A percentile compares a stretch with the other conserved stretches of the same genome.
Evolutionary conservation across 2,888 invertebrate species (phyloP).

Genomic region (Boloria selene): DNA sequence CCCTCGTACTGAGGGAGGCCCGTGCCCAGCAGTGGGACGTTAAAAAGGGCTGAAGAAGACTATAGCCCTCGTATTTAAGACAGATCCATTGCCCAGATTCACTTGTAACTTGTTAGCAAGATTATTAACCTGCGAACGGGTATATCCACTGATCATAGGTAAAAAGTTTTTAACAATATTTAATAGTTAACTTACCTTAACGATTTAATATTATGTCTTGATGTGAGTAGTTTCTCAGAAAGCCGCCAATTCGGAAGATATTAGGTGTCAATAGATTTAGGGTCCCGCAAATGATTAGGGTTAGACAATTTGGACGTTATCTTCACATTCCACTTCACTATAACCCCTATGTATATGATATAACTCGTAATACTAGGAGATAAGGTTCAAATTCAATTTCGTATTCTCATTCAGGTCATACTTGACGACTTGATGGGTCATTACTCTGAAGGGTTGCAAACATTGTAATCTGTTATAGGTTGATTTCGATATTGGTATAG

Average conservation of each 20-base stretch:
- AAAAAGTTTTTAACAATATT: not conserved
- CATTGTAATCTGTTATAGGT: conserved; percentile 19
- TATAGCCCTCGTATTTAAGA: too few relatives aligned
- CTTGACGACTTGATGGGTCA: conserved; percentile 6
- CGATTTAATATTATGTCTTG: conserved; percentile 12
- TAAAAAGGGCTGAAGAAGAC: too few relatives aligned
- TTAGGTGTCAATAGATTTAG: conserved; percentile 38
- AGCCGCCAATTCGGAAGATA: conserved; percentile 20
- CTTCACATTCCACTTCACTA: conserved; percentile 23
- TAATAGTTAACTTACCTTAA: not conserved
- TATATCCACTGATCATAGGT: too few relatives aligned
- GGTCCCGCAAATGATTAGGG: conserved; percentile 40
- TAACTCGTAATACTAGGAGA: not conserved
- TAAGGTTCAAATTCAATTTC: conserved; percentile 4
- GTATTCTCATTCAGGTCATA: not conserved
- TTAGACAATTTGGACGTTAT: conserved; percentile 39
- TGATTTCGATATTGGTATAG: conserved; percentile 3
- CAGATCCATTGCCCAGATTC: too few relatives aligned
- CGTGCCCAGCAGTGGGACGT: too few relatives aligned
- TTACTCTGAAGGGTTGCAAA: conserved; percentile 25
- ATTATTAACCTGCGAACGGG: too few relatives aligned
- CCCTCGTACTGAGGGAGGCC: too few relatives aligned
- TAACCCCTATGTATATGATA: not conserved
- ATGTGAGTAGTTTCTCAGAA: conserved; percentile 15
- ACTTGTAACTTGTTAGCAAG: too few relatives aligned